A percentile compares a stretch with the other conserved stretches of the same genome.
These are phyloP conservation scores for Dipodomys stephensi DNA, from an alignment of 2,113 vertebrate species.

Conservation along the genomic window DNA sequence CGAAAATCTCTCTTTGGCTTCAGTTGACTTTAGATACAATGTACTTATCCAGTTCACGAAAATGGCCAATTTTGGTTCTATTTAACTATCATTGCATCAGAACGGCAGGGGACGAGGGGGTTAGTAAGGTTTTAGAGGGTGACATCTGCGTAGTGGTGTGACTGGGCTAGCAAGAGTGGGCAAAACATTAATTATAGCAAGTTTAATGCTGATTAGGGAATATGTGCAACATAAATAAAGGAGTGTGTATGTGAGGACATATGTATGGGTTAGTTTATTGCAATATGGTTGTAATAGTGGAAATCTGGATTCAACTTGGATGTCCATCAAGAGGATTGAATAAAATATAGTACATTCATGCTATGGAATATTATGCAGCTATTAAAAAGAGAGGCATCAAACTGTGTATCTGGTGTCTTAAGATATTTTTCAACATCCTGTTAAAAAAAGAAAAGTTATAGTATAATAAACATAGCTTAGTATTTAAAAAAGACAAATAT, in stretches of 20 bases:
- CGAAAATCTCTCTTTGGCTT: background rate
- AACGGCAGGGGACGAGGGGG: background rate
- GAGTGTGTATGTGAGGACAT: conserved; percentile 55
- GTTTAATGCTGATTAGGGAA: conserved; percentile 68
- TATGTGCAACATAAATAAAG: conserved; percentile 67
- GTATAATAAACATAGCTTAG: background rate
- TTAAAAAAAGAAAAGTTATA: background rate
- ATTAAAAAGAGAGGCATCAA: conserved; percentile 61
- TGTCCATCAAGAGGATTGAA: conserved; percentile 36
- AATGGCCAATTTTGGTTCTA: background rate
- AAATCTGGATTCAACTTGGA: conserved; percentile 64
- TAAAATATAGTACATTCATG: conserved; percentile 68
- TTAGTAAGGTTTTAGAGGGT: background rate
- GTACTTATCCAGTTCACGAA: background rate
- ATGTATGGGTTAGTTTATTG: conserved; percentile 55
- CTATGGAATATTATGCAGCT: conserved; percentile 66
- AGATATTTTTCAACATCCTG: background rate
- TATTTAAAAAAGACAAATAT: background rate
- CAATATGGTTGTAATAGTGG: conserved; percentile 53
- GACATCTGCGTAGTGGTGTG: conserved; percentile 32
- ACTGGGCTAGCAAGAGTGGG: background rate
- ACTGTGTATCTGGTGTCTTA: background rate
- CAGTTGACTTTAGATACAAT: background rate
- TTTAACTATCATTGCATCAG: background rate
- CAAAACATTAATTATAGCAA: conserved; percentile 52